Evolutionary conservation across 2,113 vertebrate genomes (phyloP).

Genomic region (Girardinichthys multiradiatus): DNA sequence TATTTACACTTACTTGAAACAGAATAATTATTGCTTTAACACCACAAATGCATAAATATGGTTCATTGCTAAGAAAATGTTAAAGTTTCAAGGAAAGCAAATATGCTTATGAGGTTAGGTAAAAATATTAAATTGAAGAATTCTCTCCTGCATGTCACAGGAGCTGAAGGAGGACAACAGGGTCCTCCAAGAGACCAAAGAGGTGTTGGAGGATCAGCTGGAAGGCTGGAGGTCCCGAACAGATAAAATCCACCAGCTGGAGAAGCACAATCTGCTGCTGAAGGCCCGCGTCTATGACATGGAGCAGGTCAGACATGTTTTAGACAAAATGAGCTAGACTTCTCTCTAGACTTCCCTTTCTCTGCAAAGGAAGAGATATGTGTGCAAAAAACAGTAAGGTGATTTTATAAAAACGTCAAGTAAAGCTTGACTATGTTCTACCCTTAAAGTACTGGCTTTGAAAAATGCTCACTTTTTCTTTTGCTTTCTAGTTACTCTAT

Average conservation of each 20-base stretch:
- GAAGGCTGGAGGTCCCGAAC: slow-evolving; percentile 90
- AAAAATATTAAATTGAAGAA: no score
- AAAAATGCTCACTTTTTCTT: no score
- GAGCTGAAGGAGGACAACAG: slow-evolving; percentile 98
- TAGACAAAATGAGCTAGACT: neutral
- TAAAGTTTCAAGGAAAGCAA: no score
- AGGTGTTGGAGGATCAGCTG: slow-evolving; percentile 94
- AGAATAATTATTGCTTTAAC: neutral
- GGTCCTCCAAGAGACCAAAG: slow-evolving; percentile 96
- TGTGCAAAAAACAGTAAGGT: neutral
- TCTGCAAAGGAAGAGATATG: neutral
- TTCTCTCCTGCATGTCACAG: slow-evolving; percentile 66
- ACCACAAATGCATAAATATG: no score
- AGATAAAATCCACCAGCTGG: slow-evolving; percentile 95
- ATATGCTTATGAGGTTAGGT: no score
- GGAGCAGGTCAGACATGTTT: slow-evolving; percentile 89
- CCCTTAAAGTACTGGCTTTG: no score
- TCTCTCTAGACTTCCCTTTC: neutral
- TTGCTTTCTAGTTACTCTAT: no score
- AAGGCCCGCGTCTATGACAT: slow-evolving; percentile 93
- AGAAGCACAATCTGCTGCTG: slow-evolving; percentile 93
- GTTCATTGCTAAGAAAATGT: no score
- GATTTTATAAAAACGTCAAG: neutral
- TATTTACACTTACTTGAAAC: neutral
- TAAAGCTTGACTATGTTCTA: no score